Base-by-base conservation (phyloP, 2,797 vertebrate species). In the Tinamus major region DNA sequence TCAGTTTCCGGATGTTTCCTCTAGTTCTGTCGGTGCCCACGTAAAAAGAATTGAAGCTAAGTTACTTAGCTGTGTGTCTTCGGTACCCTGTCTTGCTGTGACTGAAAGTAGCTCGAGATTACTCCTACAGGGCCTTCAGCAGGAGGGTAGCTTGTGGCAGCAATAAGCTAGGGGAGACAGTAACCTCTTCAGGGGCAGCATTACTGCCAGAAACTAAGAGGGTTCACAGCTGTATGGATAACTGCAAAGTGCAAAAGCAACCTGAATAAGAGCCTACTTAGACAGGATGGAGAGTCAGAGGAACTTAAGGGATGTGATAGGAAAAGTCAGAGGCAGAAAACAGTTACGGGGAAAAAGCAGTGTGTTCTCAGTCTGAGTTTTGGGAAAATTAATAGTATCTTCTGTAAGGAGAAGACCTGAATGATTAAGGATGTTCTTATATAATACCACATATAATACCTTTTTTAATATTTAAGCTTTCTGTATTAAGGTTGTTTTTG, bases 21-120 rank as follows among this genome's bases (percentile, higher is more conserved):
- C n/a, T n/a, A n/a, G n/a, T n/a, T n/a, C n/a, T n/a, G n/a, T n/a
- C n/a, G n/a, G n/a, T n/a, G n/a, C n/a, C n/a, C n/a, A n/a, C n/a
- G 67, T 88, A 77, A n/a, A 77, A 92, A 82, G 56, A 68, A 61
- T 74, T 74, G 74, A 74, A 75, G 61, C 42, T 86, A 63, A 91
- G 93, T 96, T 96, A 94, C 88, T 90, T 76, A 91, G 63, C 81
- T 72, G 10, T 44, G 62, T 31, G 42, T 31, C 80, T 91, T 88
- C 84, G 67, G 63, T 90, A 94, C 88, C 77, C 74, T 67, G 63
- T 76, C 77, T 92, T 20, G 6, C 93, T 89, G 76, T 83, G 69
- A 78, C 44, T 90, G 75, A 65, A 92, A 83, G 88, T 89, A 94
- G 94, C 84, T 65, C 51, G 69, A 89, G 76, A 91, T 80, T 1